Evolutionary conservation across 2,888 invertebrate species (phyloP), one percentile per base, ranked within the genome.

Genomic region (Andrena trimmerana): DNA sequence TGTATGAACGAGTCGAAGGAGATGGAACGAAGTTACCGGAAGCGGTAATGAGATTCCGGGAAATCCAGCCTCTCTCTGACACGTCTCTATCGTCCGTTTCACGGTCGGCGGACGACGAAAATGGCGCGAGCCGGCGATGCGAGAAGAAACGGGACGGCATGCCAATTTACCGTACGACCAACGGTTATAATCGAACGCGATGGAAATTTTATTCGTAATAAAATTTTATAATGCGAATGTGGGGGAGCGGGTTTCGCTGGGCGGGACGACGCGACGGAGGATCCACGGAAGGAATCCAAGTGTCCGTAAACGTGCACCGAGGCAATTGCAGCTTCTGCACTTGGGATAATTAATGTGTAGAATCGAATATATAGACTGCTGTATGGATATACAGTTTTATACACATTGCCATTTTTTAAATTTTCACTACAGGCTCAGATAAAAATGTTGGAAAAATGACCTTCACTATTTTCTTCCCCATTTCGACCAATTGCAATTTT

Each of bases 41-140:
- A 62, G 63, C 54, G 42, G 63, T 73, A 78, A 78, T 60, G 78
- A 78, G 78, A 73, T 68, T 73, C 63, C 54, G 33, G 16, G 73
- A 68, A 78, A 78, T 68, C 62, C 54, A 63, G 60, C 31, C 5
- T 54, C 13, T 42, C 29, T 67, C 67, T 48, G 54, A 29, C 80
- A 48, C 67, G 71, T 80, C 62, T 67, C 71, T 50, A 67, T 77
- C 77, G 71, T 71, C 76, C 77, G 50, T 80, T 71, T 65, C 29
- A 50, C 54, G 67, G 52, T 68, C 73, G 62, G 54, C 27, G 73
- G 42, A 48, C 62, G 54, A 73, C 24, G 73, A 73, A 73, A 73
- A 63, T 54, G 62, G 72, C 42, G 10, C 29, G 3, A 57, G 52
- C 42, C 71, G 66, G 8, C 54, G 66, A 33, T 33, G 63, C 70